phyloP scores from a whole-genome alignment of 1,140 invertebrate species.

The Brachionus manjavacas region DNA sequence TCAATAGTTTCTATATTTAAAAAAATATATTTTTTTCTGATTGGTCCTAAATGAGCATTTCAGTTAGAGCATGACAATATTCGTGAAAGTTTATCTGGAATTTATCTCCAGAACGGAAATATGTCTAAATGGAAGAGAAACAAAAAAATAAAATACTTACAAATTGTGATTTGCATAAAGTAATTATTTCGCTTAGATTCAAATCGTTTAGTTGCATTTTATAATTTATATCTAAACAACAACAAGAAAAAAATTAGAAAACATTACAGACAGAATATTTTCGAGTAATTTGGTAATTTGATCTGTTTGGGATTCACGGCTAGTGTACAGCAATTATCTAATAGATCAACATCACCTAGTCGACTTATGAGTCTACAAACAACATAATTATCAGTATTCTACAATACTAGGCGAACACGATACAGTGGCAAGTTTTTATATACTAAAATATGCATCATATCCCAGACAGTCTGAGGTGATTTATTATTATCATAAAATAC shows the following conservation, averaged over 20 bases:
- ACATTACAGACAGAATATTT: neutral
- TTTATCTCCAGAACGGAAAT: conserved; percentile 35
- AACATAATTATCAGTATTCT: conserved; percentile 30
- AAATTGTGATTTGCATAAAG: conserved; percentile 40
- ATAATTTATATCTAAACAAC: neutral
- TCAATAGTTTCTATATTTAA: neutral
- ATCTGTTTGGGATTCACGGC: neutral
- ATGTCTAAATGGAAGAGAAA: neutral
- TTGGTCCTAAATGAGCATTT: neutral
- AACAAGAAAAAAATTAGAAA: neutral
- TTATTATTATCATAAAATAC: conserved; percentile 7
- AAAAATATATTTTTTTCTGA: neutral
- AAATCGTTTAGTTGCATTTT: conserved; percentile 14
- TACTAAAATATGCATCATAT: neutral
- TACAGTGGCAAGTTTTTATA: neutral
- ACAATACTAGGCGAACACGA: neutral
- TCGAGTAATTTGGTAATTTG: neutral
- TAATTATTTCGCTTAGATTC: conserved; percentile 15
- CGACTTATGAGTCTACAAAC: conserved; percentile 23
- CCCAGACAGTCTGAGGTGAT: neutral
- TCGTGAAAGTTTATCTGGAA: neutral
- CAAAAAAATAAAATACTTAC: neutral
- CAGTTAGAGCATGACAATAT: conserved; percentile 8
- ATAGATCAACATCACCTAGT: conserved; percentile 32
- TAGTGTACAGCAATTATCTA: neutral